A percentile compares a stretch with the other conserved stretches of the same genome.
Conservation (phyloP, 1,140 invertebrate species). For the Lucilia cuprina region DNA sequence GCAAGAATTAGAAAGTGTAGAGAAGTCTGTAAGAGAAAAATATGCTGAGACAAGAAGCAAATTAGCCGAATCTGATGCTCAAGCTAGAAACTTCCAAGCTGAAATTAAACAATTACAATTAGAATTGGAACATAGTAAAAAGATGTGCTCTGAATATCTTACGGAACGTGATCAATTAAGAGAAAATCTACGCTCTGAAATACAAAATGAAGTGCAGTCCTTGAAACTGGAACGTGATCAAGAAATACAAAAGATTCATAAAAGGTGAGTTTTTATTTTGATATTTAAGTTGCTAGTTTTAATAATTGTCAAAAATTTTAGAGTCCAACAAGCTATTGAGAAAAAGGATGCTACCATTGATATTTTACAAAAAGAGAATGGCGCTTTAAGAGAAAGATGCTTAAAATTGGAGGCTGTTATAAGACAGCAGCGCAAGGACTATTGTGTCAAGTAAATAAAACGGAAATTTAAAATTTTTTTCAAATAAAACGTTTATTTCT, state of each 20-base stretch:
- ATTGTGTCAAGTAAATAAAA: constrained; percentile 63
- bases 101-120: constrained; percentile 64
- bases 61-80: constrained; percentile 67
- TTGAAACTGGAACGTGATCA: constrained; percentile 62
- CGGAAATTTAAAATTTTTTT: not conserved
- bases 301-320: constrained; percentile 46
- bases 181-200: constrained; percentile 65
- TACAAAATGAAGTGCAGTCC: constrained; percentile 63
- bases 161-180: constrained; percentile 65
- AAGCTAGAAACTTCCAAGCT: constrained; percentile 64
- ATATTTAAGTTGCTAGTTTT: not conserved
- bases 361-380: constrained; percentile 72
- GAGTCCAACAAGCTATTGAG: constrained; percentile 79
- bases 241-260: constrained; percentile 64
- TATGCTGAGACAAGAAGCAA: constrained; percentile 67
- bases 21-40: constrained; percentile 64
- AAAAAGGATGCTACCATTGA: constrained; percentile 78
- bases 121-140: constrained; percentile 66
- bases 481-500: too few relatives aligned
- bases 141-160: constrained; percentile 65
- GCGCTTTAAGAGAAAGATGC: constrained; percentile 73
- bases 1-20: constrained; percentile 68
- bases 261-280: constrained; percentile 44
- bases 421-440: constrained; percentile 77
- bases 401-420: constrained; percentile 77